Base-by-base conservation (phyloP, 2,797 vertebrate species). In the Sardinella longiceps region DNA sequence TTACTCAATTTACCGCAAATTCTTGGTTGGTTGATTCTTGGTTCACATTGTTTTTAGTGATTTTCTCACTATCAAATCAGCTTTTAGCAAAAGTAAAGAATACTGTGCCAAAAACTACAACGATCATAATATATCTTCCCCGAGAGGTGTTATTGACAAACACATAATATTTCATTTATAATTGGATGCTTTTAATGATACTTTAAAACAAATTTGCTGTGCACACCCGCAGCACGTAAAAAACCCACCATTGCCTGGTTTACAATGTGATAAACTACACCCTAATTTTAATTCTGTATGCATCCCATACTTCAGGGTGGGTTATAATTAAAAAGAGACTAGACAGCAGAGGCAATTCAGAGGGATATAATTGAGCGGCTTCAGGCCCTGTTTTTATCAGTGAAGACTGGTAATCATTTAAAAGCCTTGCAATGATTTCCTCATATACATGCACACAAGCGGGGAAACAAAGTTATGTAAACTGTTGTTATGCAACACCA, bases 301-400 rank as follows among this genome's bases (percentile, higher is more conserved):
- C 90, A 90, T 92, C 91, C 92, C 93, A 91, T 89, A 90, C 92
- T 91, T 91, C 91, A 90, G 92, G 90, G 92, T 90, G 91, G 90
- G 91, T 91, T 84, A 83, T 87, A 86, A 90, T 93, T 92, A 93
- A 90, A 90, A 92, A 92, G 90, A 87, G 91, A 90, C 91, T 91
- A 93, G 93, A 92, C 93, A 93, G 92, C 93, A 91, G 90, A 93
- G 92, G 91, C 91, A 90, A 92, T 92, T 92, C 91, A 93, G 93
- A 93, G 90, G 25, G 43, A 91, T 91, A 90, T 93, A 94, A 93
- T 93, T 93, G 94, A 93, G 93, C 93, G 90, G 92, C 92, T 91
- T 92, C 46, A 46, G 70, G 84, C 74, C 1, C 39, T 39, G 66
- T 74, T 58, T 82, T 85, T 58, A 70, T 50, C 43, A 80, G 56